These are phyloP conservation scores for Genyomyrus donnyi DNA, from an alignment of 2,113 vertebrate species.

Conservation along the genomic window DNA sequence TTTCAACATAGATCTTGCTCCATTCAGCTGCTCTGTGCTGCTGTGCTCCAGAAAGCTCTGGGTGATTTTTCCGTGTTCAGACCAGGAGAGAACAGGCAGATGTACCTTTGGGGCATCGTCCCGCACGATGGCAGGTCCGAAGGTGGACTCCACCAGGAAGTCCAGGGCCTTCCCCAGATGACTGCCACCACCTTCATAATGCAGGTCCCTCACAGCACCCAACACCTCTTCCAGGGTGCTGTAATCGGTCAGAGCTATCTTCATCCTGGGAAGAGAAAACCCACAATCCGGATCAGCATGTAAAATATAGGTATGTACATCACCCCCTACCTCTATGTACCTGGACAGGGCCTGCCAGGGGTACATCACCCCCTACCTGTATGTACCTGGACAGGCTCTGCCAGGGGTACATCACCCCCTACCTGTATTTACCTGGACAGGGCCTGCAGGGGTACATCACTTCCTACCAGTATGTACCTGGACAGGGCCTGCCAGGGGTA, in stretches of 20 bases:
- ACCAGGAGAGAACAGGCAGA: not conserved
- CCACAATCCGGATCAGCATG: not conserved
- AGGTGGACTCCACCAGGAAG: constrained; percentile 59
- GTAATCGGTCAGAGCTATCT: constrained; percentile 68
- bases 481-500: not conserved
- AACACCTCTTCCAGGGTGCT: constrained; percentile 55
- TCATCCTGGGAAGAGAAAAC: constrained; percentile 58
- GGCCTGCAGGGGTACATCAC: not conserved
- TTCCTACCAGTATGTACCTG: not conserved
- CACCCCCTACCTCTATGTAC: not conserved
- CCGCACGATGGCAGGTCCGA: constrained; percentile 49
- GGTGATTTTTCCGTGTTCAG: not conserved
- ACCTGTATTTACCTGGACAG: not conserved
- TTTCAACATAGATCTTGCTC: not conserved
- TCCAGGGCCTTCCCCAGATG: constrained; percentile 61
- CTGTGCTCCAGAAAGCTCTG: not conserved
- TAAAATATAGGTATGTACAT: not conserved
- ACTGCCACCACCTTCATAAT: constrained; percentile 57
- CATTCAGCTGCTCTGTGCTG: not conserved
- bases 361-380: not conserved
- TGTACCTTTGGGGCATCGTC: constrained; percentile 75
- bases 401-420: not conserved
- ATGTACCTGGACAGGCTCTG: not conserved
- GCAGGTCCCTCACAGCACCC: constrained; percentile 57
- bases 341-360: not conserved